A percentile compares a stretch with the other conserved stretches of the same genome.
phyloP scores from a whole-genome alignment of 1,140 invertebrate species.

The Oryzaephilus surinamensis region DNA sequence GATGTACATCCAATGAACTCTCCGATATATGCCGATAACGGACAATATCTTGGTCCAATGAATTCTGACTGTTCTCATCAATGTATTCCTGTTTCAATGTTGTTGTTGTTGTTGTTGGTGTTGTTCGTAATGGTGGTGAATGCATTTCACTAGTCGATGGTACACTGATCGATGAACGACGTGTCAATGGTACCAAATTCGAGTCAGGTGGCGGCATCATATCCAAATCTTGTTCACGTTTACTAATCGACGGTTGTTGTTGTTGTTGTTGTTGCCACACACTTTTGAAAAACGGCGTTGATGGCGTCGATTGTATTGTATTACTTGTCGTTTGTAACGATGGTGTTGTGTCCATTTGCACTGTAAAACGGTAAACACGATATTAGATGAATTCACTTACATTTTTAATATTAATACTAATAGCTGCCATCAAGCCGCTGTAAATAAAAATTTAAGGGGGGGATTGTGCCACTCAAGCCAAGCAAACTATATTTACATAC shows the following conservation, averaged over 20 bases:
- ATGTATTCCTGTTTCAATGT: conserved; percentile 56
- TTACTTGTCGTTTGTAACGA: conserved; percentile 3
- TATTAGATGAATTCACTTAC: conserved; percentile 23
- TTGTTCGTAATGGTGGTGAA: conserved; percentile 37
- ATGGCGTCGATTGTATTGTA: neutral
- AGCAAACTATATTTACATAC: conserved; percentile 8
- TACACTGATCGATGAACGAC: conserved; percentile 42
- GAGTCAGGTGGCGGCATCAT: conserved; percentile 53
- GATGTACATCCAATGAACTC: conserved; percentile 36
- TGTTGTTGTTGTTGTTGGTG: too few species aligned
- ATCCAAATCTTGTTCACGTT: conserved; percentile 40
- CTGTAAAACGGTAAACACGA: conserved; percentile 33
- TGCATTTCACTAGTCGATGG: conserved; percentile 22
- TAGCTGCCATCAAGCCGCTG: conserved; percentile 35
- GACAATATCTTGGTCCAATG: conserved; percentile 30
- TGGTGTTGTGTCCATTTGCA: conserved; percentile 20
- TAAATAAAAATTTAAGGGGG: conserved; percentile 31
- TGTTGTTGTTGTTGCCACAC: neutral
- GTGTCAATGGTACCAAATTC: conserved; percentile 39
- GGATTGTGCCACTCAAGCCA: conserved; percentile 34
- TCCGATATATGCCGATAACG: conserved; percentile 32
- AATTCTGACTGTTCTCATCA: conserved; percentile 57
- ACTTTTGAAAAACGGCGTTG: too few species aligned
- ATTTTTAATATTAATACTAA: conserved; percentile 23
- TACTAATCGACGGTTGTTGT: conserved; percentile 19